phyloP scores from a whole-genome alignment of 2,113 vertebrate genomes.

The Delphinapterus leucas region DNA sequence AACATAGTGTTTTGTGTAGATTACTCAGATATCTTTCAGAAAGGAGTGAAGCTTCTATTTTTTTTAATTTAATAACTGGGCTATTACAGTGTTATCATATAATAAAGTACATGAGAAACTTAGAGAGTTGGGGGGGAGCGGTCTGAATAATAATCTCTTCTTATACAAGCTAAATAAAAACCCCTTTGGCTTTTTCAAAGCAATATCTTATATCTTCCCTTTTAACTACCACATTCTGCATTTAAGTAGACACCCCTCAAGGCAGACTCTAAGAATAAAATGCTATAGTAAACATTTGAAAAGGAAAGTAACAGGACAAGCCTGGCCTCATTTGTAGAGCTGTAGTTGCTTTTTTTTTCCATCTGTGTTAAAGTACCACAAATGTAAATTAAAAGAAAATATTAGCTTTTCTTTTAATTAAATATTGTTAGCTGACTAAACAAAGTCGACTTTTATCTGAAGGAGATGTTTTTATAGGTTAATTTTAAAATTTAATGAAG shows the following conservation, averaged over 20 bases:
- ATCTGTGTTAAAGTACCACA: not conserved
- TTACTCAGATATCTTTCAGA: slow-evolving; percentile 16
- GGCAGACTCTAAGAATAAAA: not conserved
- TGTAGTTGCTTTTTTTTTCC: not conserved
- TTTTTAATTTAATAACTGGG: not conserved
- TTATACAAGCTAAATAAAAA: not conserved
- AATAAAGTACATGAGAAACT: not conserved
- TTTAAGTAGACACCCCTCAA: not conserved
- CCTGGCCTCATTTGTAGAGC: not conserved
- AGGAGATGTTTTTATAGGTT: not conserved
- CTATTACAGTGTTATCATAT: not conserved
- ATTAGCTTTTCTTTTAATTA: not conserved
- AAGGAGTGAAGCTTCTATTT: not conserved
- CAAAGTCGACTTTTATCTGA: not conserved
- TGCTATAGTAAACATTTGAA: slow-evolving; percentile 1
- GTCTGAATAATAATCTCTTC: not conserved
- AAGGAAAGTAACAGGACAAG: not conserved
- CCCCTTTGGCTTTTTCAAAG: not conserved
- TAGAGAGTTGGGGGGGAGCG: not conserved
- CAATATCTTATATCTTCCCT: not conserved
- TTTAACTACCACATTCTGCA: not conserved
- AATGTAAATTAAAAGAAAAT: not conserved
- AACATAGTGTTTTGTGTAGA: not conserved
- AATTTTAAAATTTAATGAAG: slow-evolving; percentile 5
- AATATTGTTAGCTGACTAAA: not conserved